phyloP scores from a whole-genome alignment of 2,888 invertebrate genomes.

The Orgyia antiqua region DNA sequence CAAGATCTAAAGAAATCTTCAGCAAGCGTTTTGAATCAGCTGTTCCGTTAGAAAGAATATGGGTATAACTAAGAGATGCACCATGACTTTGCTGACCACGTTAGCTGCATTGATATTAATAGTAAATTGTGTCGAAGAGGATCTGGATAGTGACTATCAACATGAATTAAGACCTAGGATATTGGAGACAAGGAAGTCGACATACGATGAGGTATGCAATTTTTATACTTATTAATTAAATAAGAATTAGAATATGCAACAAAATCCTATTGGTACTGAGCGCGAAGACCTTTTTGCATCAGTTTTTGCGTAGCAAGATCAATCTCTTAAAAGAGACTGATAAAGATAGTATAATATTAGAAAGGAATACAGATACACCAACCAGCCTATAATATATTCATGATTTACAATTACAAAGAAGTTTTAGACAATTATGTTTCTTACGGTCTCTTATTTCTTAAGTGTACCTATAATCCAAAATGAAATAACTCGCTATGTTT shows the following conservation, averaged over 20 bases:
- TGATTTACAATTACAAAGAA: too few relatives aligned
- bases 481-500: too few relatives aligned
- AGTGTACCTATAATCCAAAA: too few relatives aligned
- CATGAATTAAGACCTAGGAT: constrained; percentile 47
- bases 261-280: neutral
- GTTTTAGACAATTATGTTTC: too few relatives aligned
- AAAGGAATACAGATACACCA: too few relatives aligned
- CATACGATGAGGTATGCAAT: constrained; percentile 50
- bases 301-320: too few relatives aligned
- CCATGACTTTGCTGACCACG: constrained; percentile 67
- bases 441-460: too few relatives aligned
- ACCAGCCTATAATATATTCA: too few relatives aligned
- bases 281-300: neutral
- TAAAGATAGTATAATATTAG: too few relatives aligned
- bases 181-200: constrained; percentile 41
- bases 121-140: constrained; percentile 64
- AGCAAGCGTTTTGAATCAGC: constrained; percentile 21
- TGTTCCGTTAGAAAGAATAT: constrained; percentile 52
- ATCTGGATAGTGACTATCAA: constrained; percentile 45
- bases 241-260: neutral
- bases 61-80: constrained; percentile 56
- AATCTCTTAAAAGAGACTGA: too few relatives aligned
- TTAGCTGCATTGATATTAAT: constrained; percentile 70
- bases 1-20: constrained; percentile 21
- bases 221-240: neutral